These are phyloP conservation scores for Tipula unca DNA, from an alignment of 2,888 invertebrate genomes.

Conservation along the genomic window DNA sequence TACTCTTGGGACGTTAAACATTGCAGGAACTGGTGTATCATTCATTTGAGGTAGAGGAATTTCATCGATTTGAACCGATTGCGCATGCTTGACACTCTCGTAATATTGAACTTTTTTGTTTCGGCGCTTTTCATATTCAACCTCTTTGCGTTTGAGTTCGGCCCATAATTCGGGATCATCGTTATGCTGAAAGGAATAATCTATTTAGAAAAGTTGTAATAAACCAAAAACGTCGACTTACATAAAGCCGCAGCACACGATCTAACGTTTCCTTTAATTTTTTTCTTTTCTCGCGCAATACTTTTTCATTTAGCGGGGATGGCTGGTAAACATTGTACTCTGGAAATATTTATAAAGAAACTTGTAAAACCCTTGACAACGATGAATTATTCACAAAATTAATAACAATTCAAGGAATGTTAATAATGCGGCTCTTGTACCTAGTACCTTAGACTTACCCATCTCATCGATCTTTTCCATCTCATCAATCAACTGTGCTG, in stretches of 20 bases:
- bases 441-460: conserved; percentile 70
- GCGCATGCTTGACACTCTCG: conserved; percentile 92
- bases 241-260: conserved; percentile 89
- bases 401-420: too few relatives aligned
- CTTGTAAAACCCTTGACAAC: too few relatives aligned
- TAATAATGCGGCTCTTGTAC: too few relatives aligned
- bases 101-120: conserved; percentile 83
- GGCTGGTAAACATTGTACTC: conserved; percentile 93
- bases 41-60: conserved; percentile 70
- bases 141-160: conserved; percentile 81
- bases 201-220: conserved; percentile 19
- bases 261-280: conserved; percentile 93
- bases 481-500: conserved; percentile 86
- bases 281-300: conserved; percentile 90
- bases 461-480: conserved; percentile 98
- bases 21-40: conserved; percentile 39
- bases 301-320: conserved; percentile 92
- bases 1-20: conserved; percentile 37
- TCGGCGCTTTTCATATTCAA: conserved; percentile 85
- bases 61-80: conserved; percentile 90
- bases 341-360: too few relatives aligned
- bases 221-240: conserved; percentile 51
- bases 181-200: conserved; percentile 60
- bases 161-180: conserved; percentile 93
- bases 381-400: too few relatives aligned